Evolutionary conservation across 2,113 vertebrate genomes (phyloP).

Genomic region (Nesoenas mayeri): DNA sequence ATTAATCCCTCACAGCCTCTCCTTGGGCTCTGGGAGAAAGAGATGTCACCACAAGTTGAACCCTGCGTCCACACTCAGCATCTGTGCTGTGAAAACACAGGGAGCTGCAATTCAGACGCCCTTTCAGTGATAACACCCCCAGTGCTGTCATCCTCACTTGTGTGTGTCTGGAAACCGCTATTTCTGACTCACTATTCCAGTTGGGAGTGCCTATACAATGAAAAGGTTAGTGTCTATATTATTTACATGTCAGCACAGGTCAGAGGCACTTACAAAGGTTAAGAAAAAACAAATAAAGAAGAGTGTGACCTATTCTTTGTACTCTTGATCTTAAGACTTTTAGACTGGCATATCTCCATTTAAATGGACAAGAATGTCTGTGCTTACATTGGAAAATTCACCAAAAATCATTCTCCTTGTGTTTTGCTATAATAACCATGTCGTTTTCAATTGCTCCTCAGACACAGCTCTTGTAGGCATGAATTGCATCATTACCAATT

Average conservation of each 20-base stretch:
- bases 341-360: not conserved
- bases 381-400: not conserved
- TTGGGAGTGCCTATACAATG: fast-evolving
- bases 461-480: not conserved
- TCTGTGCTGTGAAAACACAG: not conserved
- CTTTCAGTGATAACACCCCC: not conserved
- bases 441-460: not conserved
- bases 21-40: not conserved
- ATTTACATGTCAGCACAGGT: not conserved
- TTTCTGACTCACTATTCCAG: not conserved
- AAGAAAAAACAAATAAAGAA: not conserved
- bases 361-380: not conserved
- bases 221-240: not conserved
- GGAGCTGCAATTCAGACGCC: not conserved
- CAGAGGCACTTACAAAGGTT: not conserved
- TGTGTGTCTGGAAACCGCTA: not conserved
- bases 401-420: not conserved
- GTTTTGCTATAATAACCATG: not conserved
- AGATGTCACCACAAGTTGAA: not conserved
- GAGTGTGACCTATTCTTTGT: not conserved
- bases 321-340: not conserved
- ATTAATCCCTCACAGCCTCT: not conserved
- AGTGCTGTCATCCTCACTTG: not conserved
- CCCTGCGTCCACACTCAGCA: not conserved
- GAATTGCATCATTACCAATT: not conserved